Base-by-base conservation (phyloP, 2,113 vertebrate species). In the Delphinapterus leucas region DNA sequence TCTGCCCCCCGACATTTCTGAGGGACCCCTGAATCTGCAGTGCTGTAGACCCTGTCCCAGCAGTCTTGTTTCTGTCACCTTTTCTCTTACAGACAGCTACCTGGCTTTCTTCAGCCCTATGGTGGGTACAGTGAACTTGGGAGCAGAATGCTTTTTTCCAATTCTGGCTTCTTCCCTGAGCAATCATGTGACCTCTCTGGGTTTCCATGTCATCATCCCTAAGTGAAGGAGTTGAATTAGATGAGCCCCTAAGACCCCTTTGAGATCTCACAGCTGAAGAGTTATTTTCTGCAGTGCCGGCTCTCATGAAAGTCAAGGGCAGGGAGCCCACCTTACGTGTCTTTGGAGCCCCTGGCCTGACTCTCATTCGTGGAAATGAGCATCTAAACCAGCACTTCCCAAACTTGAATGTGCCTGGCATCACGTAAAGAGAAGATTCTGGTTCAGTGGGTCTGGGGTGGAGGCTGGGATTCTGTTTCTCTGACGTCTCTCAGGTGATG, bases 101-200 rank as follows among this genome's bases (percentile, higher is more conserved):
- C 38, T 31, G 38, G 44, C 49, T 33, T 47, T 63, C 8, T 61
- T 85, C 33, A 68, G 84, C 18, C 36, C 60, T 68, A 65, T 0
- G 1, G 8, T 0, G 0, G 47, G 38, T 71, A 28, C 18, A 11
- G 9, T 17, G 20, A 60, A 61, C 11, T 23, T 4, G 38, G 13
- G 28, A 74, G 38, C 61, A 25, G 70, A 53, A 13, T 25, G n/a
- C 18, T 74, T 17, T 6, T 33, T 47, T 85, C 49, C 11, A 4
- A 2, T 38, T 41, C 65, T 23, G 17, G 13, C 9, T 47, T 67
- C 49, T 73, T 11, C 18, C 13, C 21, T 71, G 58, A 17, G 53
- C 84, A 55, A 41, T 58, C 33, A 17, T 8, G 3, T 49, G 18
- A 77, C 25, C 33, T 92, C 18, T 67, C 47, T 71, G 38, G 61